Evolutionary conservation across 2,113 vertebrate genomes (phyloP), one percentile per base, ranked within the genome.

Genomic region (Odocoileus virginianus): DNA sequence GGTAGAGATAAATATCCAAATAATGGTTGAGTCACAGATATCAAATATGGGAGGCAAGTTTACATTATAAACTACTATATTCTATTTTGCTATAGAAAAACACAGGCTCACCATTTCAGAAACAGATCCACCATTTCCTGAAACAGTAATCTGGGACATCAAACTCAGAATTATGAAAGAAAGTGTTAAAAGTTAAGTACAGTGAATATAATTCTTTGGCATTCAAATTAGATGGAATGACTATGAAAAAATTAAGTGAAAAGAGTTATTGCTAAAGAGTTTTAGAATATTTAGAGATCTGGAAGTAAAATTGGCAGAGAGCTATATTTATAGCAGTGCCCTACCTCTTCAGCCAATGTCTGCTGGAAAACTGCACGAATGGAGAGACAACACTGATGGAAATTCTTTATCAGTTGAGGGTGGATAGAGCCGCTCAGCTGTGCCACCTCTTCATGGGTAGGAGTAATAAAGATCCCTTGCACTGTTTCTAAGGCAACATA

Each of bases 331-430:
- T 7, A 84, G 60, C 17, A 58, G 27, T 93, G 74, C 45, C 98
- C 93, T 98, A 99, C 99, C 98, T 99, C 98, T 98, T 99, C 97
- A 3, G 97, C 98, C 90, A 99, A 87, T 76, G 99, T 99, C 98
- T 99, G 99, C 96, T 99, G 99, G 97, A 99, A 99, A 83, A 99
- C 14, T 0, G 99, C 98, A 25, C 99, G 99, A 93, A 99, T 99
- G 84, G 99, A 99, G 87, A 99, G 99, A 98, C 99, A 99, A 98
- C 99, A 99, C 89, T 99, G 99, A 99, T 99, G 99, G 98, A 99
- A 99, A 98, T 99, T 99, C 97, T 99, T 99, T 47, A 99, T 99
- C 94, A 99, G 99, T 95, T 99, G 99, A 0, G 99, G 99, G 97
- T 99, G 99, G 91, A 99, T 98, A 91, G 99, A 99, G 97, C 99